These are phyloP conservation scores for Microplitis deprimator DNA, from an alignment of 2,888 invertebrate genomes.

Conservation along the genomic window DNA sequence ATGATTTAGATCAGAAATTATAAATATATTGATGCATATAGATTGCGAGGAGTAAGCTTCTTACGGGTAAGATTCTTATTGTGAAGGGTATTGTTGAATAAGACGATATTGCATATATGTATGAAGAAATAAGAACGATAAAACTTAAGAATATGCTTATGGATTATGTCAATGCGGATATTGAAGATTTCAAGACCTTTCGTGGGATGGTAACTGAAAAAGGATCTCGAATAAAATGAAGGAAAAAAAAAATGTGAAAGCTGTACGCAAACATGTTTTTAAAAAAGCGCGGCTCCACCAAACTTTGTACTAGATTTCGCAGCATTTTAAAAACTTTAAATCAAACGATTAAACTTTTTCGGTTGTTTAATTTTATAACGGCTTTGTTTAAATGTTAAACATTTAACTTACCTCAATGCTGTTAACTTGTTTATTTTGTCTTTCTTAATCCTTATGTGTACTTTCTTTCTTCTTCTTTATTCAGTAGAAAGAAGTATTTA, in stretches of 20 bases:
- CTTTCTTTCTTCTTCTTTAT: background rate
- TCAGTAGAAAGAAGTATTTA: background rate
- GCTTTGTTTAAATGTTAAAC: background rate
- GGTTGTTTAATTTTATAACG: background rate
- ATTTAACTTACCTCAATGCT: background rate
- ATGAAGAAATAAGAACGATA: background rate
- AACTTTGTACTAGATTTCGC: background rate
- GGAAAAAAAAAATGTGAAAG: background rate
- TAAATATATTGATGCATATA: background rate
- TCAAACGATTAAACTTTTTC: background rate
- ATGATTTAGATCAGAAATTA: background rate
- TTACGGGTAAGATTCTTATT: background rate
- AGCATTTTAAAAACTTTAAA: background rate
- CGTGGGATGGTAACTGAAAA: background rate
- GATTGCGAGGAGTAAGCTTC: background rate
- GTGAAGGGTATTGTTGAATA: background rate
- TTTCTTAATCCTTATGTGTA: background rate
- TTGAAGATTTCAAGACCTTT: background rate
- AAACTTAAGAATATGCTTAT: background rate
- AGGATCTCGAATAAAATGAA: background rate
- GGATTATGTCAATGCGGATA: slow-evolving; percentile 1
- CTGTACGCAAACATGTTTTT: slow-evolving; percentile 17
- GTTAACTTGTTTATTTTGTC: background rate
- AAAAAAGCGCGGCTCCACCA: slow-evolving; percentile 12
- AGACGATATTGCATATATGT: background rate